Base-by-base conservation (phyloP, 2,888 invertebrate genomes). In the Notodonta dromedarius region DNA sequence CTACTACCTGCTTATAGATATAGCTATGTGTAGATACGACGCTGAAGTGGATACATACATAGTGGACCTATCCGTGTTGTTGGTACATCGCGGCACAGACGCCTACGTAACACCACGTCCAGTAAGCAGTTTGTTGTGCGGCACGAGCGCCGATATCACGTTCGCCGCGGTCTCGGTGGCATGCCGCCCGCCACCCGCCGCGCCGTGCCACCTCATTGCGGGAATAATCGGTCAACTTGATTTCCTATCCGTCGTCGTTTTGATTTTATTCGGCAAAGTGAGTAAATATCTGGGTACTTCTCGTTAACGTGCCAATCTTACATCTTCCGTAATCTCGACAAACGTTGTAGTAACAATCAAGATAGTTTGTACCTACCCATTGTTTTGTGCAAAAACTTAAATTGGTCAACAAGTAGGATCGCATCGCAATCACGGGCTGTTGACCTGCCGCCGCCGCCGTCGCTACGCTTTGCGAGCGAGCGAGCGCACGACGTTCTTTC, bases 41-140 rank as follows among this genome's bases (percentile, higher is more conserved):
- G 74, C 75, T 71, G 73, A 78, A 71, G 78, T 83, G 77, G 67
- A 73, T 76, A 69, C 69, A 76, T 69, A 70, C 67, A 73, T 69
- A 66, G 67, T 69, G 74, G 71, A 74, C 73, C 72, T 80, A 81
- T 85, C 78, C 85, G 78, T 86, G 84, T 87, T 85, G 86, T 88
- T 82, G 82, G 85, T 88, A 88, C 83, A 85, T 85, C 84, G 87
- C 86, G 83, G 85, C 86, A 85, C 84, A 87, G 86, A 87, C 89
- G 90, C 90, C 90, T 90, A 91, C 91, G 87, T 91, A 92, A 91
- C 89, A 88, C 88, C 89, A 88, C 88, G 90, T 91, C 90, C 91
- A 91, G 89, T 91, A 91, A 91, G 91, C 92, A 91, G 91, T 92
- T 92, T 93, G 91, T 92, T 92, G 90, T 93, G 90, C 86, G 89